Evolutionary conservation across 1,140 invertebrate species (phyloP).

Genomic region (Melipona quadrifasciata): DNA sequence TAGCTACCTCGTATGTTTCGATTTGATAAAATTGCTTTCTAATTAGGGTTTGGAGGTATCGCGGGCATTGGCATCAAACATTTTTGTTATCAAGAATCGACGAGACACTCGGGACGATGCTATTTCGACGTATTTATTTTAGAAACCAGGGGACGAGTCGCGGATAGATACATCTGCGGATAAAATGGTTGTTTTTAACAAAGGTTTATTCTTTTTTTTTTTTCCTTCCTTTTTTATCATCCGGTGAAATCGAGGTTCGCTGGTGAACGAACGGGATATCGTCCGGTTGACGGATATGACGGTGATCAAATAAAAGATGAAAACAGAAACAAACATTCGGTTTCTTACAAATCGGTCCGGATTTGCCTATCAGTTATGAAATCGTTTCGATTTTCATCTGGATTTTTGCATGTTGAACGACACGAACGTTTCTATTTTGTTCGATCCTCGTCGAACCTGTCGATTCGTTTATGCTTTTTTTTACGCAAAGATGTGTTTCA

Average conservation of each 20-base stretch:
- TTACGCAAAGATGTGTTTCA: no score
- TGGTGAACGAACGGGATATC: background rate
- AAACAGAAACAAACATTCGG: background rate
- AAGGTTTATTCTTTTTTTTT: background rate
- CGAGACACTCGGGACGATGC: background rate
- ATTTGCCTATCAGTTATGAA: background rate
- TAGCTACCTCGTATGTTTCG: background rate
- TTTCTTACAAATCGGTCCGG: background rate
- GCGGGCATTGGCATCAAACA: background rate
- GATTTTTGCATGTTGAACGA: background rate
- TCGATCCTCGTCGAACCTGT: background rate
- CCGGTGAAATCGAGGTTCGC: background rate
- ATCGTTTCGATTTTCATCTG: background rate
- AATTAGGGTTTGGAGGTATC: background rate
- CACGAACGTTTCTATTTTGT: background rate
- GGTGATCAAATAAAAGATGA: slow-evolving; percentile 6
- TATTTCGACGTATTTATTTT: slow-evolving; percentile 24
- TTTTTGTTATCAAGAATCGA: background rate
- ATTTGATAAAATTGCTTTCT: background rate
- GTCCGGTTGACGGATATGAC: background rate
- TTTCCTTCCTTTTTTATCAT: background rate
- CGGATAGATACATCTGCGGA: slow-evolving; percentile 14
- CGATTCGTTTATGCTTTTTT: background rate
- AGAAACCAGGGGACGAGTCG: slow-evolving; percentile 1
- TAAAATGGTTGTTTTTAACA: slow-evolving; percentile 7